Evolutionary conservation across 2,888 invertebrate genomes (phyloP).

Genomic region (Hydropsyche betteni): DNA sequence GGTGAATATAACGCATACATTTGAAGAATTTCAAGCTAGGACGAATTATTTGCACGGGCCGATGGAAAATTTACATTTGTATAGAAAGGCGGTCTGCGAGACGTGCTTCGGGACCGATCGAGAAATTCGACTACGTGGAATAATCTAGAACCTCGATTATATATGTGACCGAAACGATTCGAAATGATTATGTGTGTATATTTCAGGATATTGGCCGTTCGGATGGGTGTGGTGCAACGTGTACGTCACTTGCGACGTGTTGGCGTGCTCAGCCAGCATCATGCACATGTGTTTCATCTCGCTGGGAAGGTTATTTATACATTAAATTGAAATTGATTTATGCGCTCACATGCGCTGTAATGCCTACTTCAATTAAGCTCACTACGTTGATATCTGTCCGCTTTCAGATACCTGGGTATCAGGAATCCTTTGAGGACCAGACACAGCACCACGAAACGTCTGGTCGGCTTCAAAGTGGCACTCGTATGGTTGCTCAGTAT

Average conservation of each 20-base stretch:
- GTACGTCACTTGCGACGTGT: constrained; percentile 94
- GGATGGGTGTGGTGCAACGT: constrained; percentile 93
- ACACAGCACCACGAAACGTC: constrained; percentile 83
- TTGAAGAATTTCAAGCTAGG: neutral
- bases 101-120: neutral
- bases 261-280: constrained; percentile 90
- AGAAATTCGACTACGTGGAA: constrained; percentile 10
- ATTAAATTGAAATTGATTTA: neutral
- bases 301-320: constrained; percentile 73
- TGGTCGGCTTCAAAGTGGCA: constrained; percentile 87
- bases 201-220: constrained; percentile 91
- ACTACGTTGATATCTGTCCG: constrained; percentile 4
- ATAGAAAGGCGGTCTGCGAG: neutral
- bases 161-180: neutral
- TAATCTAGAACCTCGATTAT: neutral
- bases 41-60: constrained; percentile 8
- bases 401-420: constrained; percentile 80
- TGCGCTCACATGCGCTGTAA: neutral
- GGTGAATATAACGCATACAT: no score
- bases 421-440: constrained; percentile 87
- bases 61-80: constrained; percentile 20
- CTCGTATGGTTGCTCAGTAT: constrained; percentile 92
- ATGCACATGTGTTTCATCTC: constrained; percentile 88
- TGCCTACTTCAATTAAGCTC: neutral
- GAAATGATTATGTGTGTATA: constrained; percentile 47